These are phyloP conservation scores for Cheilosia soror DNA, from an alignment of 2,888 invertebrate genomes.

Conservation along the genomic window DNA sequence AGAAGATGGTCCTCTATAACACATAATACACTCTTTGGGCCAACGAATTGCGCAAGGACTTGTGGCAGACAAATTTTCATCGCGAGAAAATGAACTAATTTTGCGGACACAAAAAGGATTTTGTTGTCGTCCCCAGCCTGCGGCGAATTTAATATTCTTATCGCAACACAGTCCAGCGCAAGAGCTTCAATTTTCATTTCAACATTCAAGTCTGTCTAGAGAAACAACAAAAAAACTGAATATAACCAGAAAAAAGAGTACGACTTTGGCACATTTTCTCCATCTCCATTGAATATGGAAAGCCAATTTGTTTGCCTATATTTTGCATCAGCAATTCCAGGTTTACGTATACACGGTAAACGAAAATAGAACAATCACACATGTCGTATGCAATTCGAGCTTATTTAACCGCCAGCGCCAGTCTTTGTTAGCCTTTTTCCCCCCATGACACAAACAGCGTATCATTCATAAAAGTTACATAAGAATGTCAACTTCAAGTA, in stretches of 20 bases:
- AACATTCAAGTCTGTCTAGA: neutral
- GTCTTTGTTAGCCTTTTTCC: neutral
- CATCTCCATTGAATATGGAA: neutral
- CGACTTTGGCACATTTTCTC: too few relatives aligned
- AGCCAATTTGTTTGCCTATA: neutral
- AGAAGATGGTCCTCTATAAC: neutral
- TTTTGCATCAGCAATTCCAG: neutral
- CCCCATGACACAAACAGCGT: neutral
- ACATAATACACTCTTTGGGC: neutral
- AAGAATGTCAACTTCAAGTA: conserved; percentile 36
- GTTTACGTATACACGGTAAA: neutral
- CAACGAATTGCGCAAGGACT: conserved; percentile 32
- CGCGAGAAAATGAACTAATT: conserved; percentile 58
- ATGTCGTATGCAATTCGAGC: conserved; percentile 1
- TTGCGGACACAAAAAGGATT: conserved; percentile 41
- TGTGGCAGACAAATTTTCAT: conserved; percentile 31
- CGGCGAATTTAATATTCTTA: conserved; percentile 51
- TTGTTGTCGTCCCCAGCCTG: neutral
- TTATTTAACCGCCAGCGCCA: neutral
- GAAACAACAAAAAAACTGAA: neutral
- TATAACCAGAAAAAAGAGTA: neutral
- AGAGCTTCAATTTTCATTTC: conserved; percentile 37
- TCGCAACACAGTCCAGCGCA: conserved; percentile 25
- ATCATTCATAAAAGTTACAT: conserved; percentile 26
- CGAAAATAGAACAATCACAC: neutral